These are phyloP conservation scores for Brienomyrus longianalis DNA, from an alignment of 2,113 vertebrate genomes.

Conservation along the genomic window DNA sequence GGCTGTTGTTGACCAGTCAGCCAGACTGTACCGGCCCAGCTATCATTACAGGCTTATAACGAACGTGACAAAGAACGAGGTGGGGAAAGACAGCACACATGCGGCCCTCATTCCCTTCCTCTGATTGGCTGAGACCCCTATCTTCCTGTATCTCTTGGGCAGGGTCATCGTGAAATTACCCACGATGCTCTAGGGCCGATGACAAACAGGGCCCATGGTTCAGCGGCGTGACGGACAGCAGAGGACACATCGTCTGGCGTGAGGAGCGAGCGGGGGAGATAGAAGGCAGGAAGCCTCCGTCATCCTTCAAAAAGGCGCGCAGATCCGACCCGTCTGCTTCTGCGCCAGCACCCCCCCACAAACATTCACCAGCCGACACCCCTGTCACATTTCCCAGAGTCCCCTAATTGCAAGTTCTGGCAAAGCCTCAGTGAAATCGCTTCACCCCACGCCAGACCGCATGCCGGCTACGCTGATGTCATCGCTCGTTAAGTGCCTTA, in stretches of 20 bases:
- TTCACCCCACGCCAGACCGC: neutral
- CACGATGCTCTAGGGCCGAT: constrained; percentile 9
- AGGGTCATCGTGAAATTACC: neutral
- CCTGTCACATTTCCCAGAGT: neutral
- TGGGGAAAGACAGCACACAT: neutral
- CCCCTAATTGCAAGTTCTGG: neutral
- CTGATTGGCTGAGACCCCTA: neutral
- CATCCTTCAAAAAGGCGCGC: neutral
- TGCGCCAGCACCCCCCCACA: neutral
- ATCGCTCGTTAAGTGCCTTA: neutral
- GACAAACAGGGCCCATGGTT: constrained; percentile 21
- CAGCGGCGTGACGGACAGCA: constrained; percentile 27
- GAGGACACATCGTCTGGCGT: constrained; percentile 26
- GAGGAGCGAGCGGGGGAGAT: neutral
- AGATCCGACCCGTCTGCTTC: neutral
- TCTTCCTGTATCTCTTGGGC: neutral
- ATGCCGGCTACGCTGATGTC: neutral
- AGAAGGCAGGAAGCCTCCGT: neutral
- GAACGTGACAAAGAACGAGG: neutral
- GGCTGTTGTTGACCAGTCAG: neutral
- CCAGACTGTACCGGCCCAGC: neutral
- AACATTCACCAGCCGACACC: neutral
- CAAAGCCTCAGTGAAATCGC: neutral
- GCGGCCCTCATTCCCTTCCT: neutral
- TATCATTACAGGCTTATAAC: neutral